Evolutionary conservation across 2,797 vertebrate genomes (phyloP), one percentile per base, ranked within the genome.

Genomic region (Lerista edwardsae): DNA sequence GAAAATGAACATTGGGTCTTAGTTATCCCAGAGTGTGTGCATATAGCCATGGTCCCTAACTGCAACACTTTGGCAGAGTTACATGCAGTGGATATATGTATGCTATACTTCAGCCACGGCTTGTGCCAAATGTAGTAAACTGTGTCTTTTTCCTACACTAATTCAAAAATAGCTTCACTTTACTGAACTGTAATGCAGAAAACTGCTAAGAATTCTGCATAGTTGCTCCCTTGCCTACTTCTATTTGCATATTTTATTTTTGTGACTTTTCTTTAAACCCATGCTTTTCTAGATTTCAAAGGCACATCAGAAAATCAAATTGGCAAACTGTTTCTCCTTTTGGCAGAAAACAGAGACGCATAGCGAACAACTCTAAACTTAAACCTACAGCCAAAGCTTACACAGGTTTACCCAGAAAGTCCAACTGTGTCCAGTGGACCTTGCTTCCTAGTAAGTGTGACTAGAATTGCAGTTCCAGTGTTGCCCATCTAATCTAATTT

Each of bases 1-100:
- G 89, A 93, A 91, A 10, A 67, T 77, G 90, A 90, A 57, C 51
- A 88, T 76, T 90, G 91, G 59, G 39, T 73, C 74, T 75, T 87
- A 82, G 62, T 59, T 91, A 89, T 90, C 74, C 51, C 15, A 79
- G 3, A 84, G n/a, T 21, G 39, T 2, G 3, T 81, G 11, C 84
- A 92, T 81, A 84, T 82, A 80, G 73, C 88, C 90, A 78, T 11
- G 12, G 34, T 34, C 86, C 88, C 67, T 82, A 87, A 91, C 74
- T 75, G 75, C 69, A 89, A 64, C 86, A 34, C 21, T 84, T 84
- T 82, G 78, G 59, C 73, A 94, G 88, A 93, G 91, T 87, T 73
- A 7, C 67, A 0, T 83, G 71, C 57, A 87, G 12, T 84, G 47
- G 86, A 80, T 84, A 41, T 12, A 1, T 47, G 14, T 1, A 68